A percentile compares a stretch with the other conserved stretches of the same genome.
Evolutionary conservation across 2,113 vertebrate genomes (phyloP).

Genomic region (Brachionichthys hirsutus): DNA sequence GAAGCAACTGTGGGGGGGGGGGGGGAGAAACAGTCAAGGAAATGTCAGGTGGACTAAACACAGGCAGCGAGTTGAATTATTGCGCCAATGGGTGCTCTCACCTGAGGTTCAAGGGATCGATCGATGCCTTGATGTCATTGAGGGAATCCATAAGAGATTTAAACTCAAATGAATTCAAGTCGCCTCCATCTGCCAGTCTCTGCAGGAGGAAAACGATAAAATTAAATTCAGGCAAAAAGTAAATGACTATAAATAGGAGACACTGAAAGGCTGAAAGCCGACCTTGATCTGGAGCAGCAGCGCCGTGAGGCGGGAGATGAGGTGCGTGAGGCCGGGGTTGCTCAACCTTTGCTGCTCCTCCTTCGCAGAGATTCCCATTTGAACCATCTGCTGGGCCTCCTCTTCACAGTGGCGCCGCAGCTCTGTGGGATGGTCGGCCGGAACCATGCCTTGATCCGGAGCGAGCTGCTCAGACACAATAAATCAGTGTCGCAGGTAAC

Average conservation of each 20-base stretch:
- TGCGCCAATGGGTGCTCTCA: constrained; percentile 51
- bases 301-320: constrained; percentile 92
- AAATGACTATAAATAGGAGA: not conserved
- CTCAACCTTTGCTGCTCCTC: constrained; percentile 85
- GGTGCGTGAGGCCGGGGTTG: constrained; percentile 86
- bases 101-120: constrained; percentile 97
- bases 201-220: constrained; percentile 67
- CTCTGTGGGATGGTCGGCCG: constrained; percentile 90
- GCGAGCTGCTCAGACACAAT: constrained; percentile 80
- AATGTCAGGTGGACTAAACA: not conserved
- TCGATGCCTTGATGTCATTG: constrained; percentile 96
- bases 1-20: too few species aligned
- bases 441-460: constrained; percentile 93
- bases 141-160: constrained; percentile 97
- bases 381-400: constrained; percentile 91
- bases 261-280: constrained; percentile 8
- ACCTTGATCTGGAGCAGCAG: constrained; percentile 97
- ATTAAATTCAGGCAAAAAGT: too few species aligned
- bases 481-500: too few species aligned
- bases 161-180: constrained; percentile 99
- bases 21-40: constrained; percentile 23
- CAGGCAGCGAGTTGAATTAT: not conserved
- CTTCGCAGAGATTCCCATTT: constrained; percentile 79
- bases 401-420: constrained; percentile 90
- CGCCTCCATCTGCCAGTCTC: constrained; percentile 96